Percentiles rank a stretch among this genome's conserved stretches.
Evolutionary conservation across 2,113 vertebrate species (phyloP).

Genomic region (Paramormyrops kingsleyae): DNA sequence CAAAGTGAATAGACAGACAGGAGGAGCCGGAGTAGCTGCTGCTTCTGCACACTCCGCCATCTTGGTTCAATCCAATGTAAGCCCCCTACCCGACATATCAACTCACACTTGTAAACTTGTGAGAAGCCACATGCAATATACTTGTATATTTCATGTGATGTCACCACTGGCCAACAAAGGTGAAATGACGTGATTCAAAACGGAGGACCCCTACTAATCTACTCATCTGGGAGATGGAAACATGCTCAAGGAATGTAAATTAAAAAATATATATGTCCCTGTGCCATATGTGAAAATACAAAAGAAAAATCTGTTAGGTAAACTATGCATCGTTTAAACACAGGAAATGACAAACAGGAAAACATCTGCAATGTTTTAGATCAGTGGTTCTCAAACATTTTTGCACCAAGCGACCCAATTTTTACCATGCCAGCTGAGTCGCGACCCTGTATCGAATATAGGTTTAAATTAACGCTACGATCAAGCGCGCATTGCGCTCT

Average conservation of each 20-base stretch:
- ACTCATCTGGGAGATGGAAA: too few species aligned
- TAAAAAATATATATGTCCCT: neutral
- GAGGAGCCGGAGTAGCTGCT: neutral
- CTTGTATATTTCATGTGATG: neutral
- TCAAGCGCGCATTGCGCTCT: too few species aligned
- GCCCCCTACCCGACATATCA: neutral
- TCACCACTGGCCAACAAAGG: neutral
- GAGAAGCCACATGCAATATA: neutral
- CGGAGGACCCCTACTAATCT: neutral
- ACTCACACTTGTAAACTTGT: neutral
- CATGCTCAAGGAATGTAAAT: neutral
- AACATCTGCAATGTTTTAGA: conserved; percentile 37
- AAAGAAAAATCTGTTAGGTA: neutral
- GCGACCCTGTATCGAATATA: too few species aligned
- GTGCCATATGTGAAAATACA: neutral
- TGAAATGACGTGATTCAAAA: neutral
- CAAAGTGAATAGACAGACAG: neutral
- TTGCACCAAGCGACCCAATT: too few species aligned
- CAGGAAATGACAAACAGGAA: conserved; percentile 31
- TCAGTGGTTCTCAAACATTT: neutral
- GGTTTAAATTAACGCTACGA: too few species aligned
- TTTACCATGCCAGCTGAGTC: too few species aligned
- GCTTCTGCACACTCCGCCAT: neutral
- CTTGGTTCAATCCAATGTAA: neutral
- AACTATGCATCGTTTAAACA: conserved; percentile 34